phyloP scores from a whole-genome alignment of 2,113 vertebrate genomes.

The Naja naja region DNA sequence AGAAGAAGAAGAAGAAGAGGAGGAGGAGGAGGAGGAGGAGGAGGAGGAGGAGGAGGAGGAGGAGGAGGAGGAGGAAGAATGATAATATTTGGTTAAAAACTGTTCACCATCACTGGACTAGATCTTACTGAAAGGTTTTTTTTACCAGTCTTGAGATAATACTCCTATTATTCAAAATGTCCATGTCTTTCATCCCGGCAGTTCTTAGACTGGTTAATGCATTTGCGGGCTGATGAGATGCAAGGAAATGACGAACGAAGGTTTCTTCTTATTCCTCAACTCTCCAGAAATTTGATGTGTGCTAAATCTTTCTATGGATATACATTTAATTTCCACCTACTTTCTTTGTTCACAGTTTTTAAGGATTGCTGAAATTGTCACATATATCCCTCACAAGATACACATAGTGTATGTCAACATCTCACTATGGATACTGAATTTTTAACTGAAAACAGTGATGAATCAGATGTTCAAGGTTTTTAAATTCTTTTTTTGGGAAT shows the following conservation, averaged over 20 bases:
- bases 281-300: not conserved
- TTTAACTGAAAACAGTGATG: not conserved
- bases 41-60: no score
- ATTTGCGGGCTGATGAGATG: not conserved
- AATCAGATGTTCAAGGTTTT: slow-evolving; percentile 3
- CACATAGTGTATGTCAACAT: not conserved
- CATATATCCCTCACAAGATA: not conserved
- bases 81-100: not conserved
- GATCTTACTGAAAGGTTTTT: not conserved
- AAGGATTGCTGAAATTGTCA: not conserved
- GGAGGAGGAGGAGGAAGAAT: no score
- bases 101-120: not conserved
- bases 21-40: no score
- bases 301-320: not conserved
- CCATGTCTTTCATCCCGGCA: not conserved
- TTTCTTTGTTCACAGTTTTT: not conserved
- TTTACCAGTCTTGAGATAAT: not conserved
- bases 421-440: not conserved
- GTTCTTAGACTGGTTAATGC: not conserved
- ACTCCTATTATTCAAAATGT: not conserved
- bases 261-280: not conserved
- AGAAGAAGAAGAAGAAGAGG: no score
- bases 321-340: not conserved
- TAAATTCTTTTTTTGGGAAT: not conserved
- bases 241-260: not conserved